A percentile compares a stretch with the other conserved stretches of the same genome.
Evolutionary conservation across 2,888 invertebrate genomes (phyloP).

Genomic region (Parnassius glacialis): DNA sequence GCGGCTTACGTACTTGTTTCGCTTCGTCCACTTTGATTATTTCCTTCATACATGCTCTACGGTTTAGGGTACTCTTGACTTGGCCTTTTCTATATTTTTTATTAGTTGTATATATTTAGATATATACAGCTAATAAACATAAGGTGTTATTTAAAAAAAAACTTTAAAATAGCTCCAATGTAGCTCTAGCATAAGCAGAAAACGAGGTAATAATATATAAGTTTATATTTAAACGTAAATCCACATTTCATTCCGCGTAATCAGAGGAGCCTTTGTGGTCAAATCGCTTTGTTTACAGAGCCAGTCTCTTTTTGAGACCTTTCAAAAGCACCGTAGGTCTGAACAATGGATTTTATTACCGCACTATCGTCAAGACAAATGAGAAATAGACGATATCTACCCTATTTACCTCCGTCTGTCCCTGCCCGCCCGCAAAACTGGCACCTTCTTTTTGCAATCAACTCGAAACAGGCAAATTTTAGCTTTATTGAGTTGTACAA

Average conservation of each 20-base stretch:
- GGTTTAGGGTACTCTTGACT: too few relatives aligned
- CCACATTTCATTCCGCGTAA: conserved; percentile 33
- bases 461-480: conserved; percentile 43
- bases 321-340: conserved; percentile 36
- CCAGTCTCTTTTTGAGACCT: conserved; percentile 38
- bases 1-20: too few relatives aligned
- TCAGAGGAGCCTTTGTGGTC: conserved; percentile 34
- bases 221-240: conserved; percentile 20
- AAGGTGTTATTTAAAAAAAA: too few relatives aligned
- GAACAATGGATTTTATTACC: conserved; percentile 65
- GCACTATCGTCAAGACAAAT: conserved; percentile 74
- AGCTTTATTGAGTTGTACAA: conserved; percentile 45
- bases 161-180: too few relatives aligned
- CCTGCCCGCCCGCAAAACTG: conserved; percentile 62
- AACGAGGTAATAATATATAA: conserved; percentile 3
- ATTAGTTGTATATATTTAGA: too few relatives aligned
- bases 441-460: conserved; percentile 64
- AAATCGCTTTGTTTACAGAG: conserved; percentile 36
- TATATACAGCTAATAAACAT: too few relatives aligned
- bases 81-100: too few relatives aligned
- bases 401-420: conserved; percentile 70
- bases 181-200: not conserved
- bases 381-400: conserved; percentile 70
- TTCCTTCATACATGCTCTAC: too few relatives aligned
- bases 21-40: too few relatives aligned